These are phyloP conservation scores for Choristoneura rosaceana DNA, from an alignment of 2,888 invertebrate genomes.

Conservation along the genomic window DNA sequence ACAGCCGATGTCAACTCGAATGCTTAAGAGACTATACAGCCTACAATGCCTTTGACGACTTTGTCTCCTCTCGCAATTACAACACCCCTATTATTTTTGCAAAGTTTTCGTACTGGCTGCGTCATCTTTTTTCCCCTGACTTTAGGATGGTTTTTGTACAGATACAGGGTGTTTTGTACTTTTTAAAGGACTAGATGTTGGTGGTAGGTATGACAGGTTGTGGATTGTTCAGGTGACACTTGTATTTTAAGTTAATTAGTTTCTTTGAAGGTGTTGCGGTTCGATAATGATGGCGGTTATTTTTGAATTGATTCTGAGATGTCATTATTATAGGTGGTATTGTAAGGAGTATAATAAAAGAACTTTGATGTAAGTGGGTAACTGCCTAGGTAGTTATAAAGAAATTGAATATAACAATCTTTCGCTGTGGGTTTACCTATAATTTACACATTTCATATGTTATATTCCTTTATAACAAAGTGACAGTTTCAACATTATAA, in stretches of 20 bases:
- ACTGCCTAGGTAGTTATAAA: neutral
- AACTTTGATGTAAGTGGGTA: neutral
- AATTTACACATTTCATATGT: too few relatives aligned
- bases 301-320: neutral
- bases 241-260: conserved; percentile 31
- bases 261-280: conserved; percentile 37
- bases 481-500: too few relatives aligned
- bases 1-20: conserved; percentile 69
- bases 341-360: neutral
- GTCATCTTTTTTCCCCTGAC: neutral
- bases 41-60: conserved; percentile 82
- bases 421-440: neutral
- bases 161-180: neutral
- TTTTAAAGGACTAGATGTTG: conserved; percentile 37
- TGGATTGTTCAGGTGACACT: conserved; percentile 35
- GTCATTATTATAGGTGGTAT: conserved; percentile 3
- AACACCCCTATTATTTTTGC: conserved; percentile 75
- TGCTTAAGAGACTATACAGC: conserved; percentile 79
- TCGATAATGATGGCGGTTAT: conserved; percentile 16
- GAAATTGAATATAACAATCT: neutral
- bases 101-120: conserved; percentile 49
- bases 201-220: conserved; percentile 37
- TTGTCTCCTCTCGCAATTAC: conserved; percentile 83
- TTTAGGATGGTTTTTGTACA: conserved; percentile 42
- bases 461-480: too few relatives aligned